These are phyloP conservation scores for Trinectes maculatus DNA, from an alignment of 2,113 vertebrate genomes.

Conservation along the genomic window DNA sequence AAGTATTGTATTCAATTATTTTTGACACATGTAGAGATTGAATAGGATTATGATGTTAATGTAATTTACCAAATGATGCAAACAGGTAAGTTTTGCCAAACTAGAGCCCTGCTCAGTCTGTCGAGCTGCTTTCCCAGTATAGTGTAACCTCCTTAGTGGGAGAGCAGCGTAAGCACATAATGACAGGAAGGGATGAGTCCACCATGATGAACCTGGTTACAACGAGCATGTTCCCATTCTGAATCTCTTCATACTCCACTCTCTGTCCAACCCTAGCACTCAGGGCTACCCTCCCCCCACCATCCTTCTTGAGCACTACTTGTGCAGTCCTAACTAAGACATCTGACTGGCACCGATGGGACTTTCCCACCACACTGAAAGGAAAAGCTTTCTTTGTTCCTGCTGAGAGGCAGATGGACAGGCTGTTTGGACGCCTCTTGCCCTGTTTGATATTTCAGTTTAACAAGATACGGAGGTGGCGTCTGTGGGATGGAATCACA, in stretches of 20 bases:
- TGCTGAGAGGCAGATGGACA: conserved; percentile 24
- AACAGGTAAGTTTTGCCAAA: conserved; percentile 5
- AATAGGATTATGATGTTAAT: background rate
- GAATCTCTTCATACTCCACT: conserved; percentile 17
- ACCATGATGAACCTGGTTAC: conserved; percentile 15
- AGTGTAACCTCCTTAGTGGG: conserved; percentile 16
- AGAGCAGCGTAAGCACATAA: conserved; percentile 56
- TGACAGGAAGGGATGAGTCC: conserved; percentile 65
- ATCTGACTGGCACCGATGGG: conserved; percentile 49
- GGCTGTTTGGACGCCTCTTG: conserved; percentile 37
- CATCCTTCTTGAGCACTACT: conserved; percentile 16
- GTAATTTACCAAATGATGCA: conserved; percentile 4
- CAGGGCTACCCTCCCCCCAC: conserved; percentile 11
- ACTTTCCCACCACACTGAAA: conserved; percentile 54
- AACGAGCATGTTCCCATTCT: conserved; percentile 18
- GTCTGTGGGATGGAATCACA: conserved; percentile 39
- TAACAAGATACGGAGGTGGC: conserved; percentile 21
- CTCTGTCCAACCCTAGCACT: conserved; percentile 1
- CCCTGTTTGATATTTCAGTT: conserved; percentile 65
- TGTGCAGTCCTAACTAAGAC: conserved; percentile 35
- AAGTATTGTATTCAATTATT: no score
- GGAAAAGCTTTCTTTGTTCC: conserved; percentile 51
- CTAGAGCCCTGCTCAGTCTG: conserved; percentile 14
- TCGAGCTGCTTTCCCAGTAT: conserved; percentile 31
- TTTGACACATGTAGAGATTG: conserved; percentile 9